Conservation (phyloP, 1,140 invertebrate species). For the Drosophila fuyamai region DNA sequence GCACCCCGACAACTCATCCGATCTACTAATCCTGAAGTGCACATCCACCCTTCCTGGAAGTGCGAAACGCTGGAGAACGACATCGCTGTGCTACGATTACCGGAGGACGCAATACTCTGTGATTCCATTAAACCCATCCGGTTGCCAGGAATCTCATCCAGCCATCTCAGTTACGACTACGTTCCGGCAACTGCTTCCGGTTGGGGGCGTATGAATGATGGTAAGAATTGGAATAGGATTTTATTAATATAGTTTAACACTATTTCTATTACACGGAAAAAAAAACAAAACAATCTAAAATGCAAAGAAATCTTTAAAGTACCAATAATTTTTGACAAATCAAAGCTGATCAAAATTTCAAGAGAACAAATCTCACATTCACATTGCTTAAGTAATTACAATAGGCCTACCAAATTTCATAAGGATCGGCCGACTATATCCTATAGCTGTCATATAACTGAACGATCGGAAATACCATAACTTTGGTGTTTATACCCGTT, state of each 20-base stretch:
- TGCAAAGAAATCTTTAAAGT: no score
- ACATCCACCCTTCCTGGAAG: constrained; percentile 58
- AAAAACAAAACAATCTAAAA: no score
- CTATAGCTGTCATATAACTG: no score
- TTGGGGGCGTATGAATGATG: constrained; percentile 84
- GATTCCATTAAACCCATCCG: constrained; percentile 73
- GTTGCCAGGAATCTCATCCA: constrained; percentile 66
- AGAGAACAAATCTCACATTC: no score
- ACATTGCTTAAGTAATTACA: no score
- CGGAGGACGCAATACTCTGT: constrained; percentile 65
- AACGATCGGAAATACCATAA: no score
- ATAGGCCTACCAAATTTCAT: no score
- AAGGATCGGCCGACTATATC: no score
- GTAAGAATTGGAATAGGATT: background rate
- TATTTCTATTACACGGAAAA: no score
- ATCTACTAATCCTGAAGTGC: background rate
- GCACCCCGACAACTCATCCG: constrained; percentile 20
- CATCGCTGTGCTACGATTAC: constrained; percentile 84
- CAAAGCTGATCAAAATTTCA: no score
- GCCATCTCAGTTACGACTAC: constrained; percentile 72
- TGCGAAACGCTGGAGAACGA: constrained; percentile 62
- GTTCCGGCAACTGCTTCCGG: constrained; percentile 77
- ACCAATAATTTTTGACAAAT: no score
- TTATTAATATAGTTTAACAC: background rate
- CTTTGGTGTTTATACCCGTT: no score